Evolutionary conservation across 1,140 invertebrate genomes (phyloP).

Genomic region (Carposina sasakii): DNA sequence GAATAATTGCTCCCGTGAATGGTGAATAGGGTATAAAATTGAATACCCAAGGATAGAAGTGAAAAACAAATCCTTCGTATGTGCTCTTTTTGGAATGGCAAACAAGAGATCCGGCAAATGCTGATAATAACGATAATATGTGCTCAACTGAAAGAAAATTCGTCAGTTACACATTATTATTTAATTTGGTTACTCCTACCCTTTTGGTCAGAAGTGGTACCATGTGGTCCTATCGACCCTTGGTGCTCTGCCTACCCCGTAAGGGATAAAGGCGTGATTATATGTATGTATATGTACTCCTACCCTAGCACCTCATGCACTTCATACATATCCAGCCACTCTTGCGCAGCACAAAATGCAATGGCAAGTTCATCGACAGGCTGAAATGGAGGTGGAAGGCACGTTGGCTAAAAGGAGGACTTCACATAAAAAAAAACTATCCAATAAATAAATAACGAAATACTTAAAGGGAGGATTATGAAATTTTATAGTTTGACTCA

Average conservation of each 20-base stretch:
- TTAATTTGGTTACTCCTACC: neutral
- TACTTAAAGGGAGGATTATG: too few relatives aligned
- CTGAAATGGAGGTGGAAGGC: neutral
- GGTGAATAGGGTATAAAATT: slow-evolving; percentile 42
- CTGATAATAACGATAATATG: slow-evolving; percentile 45
- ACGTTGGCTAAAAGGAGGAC: too few relatives aligned
- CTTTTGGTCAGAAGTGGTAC: neutral
- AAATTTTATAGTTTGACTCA: neutral
- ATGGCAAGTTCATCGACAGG: neutral
- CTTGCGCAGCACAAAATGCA: neutral
- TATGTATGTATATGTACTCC: neutral
- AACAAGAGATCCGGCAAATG: slow-evolving; percentile 33
- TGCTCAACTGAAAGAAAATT: slow-evolving; percentile 47
- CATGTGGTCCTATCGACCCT: neutral
- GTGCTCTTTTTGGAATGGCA: slow-evolving; percentile 26
- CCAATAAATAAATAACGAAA: neutral
- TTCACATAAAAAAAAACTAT: neutral
- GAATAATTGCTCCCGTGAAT: slow-evolving; percentile 37
- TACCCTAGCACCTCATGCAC: neutral
- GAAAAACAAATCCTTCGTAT: slow-evolving; percentile 43
- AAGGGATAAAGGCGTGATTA: neutral
- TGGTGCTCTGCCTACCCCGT: neutral
- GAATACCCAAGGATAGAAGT: slow-evolving; percentile 57
- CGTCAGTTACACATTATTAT: neutral
- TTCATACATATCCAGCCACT: neutral